Evolutionary conservation across 2,797 vertebrate species (phyloP).

Genomic region (Halcyon chelicuti): DNA sequence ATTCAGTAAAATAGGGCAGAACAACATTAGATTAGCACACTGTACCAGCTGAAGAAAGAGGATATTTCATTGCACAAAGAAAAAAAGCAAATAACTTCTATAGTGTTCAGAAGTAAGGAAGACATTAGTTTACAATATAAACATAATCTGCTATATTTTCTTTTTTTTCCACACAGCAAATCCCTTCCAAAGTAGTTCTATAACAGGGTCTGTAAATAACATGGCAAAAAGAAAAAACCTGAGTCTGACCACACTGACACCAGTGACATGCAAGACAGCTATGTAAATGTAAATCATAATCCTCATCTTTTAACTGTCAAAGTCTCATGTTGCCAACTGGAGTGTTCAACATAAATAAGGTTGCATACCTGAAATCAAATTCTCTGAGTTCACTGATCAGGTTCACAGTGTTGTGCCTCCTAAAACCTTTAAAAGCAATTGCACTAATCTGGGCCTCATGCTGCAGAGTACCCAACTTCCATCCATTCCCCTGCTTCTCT

Average conservation of each 20-base stretch:
- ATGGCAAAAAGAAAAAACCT: not conserved
- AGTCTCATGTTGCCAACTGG: slow-evolving; percentile 28
- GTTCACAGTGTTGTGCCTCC: slow-evolving; percentile 59
- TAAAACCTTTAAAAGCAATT: slow-evolving; percentile 71
- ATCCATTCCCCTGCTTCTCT: slow-evolving; percentile 71
- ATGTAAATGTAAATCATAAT: slow-evolving; percentile 66
- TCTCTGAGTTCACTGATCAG: slow-evolving; percentile 69
- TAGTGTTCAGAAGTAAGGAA: slow-evolving; percentile 49
- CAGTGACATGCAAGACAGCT: slow-evolving; percentile 66
- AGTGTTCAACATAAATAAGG: slow-evolving; percentile 64
- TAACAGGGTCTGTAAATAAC: slow-evolving; percentile 35
- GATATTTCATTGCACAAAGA: not conserved
- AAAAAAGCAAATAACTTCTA: slow-evolving; percentile 1
- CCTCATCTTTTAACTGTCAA: slow-evolving; percentile 73
- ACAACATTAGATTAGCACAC: not conserved
- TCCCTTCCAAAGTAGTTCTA: slow-evolving; percentile 35
- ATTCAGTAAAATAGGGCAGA: not conserved
- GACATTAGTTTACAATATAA: slow-evolving; percentile 30
- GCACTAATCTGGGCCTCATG: slow-evolving; percentile 63
- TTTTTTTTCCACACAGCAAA: slow-evolving; percentile 34
- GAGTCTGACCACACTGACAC: slow-evolving; percentile 50
- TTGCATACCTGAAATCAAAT: slow-evolving; percentile 62
- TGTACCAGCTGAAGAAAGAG: not conserved
- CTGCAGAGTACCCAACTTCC: slow-evolving; percentile 63
- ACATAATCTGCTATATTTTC: slow-evolving; percentile 13